A percentile compares a stretch with the other conserved stretches of the same genome.
These are phyloP conservation scores for Scomber japonicus DNA, from an alignment of 2,113 vertebrate species.

Conservation along the genomic window DNA sequence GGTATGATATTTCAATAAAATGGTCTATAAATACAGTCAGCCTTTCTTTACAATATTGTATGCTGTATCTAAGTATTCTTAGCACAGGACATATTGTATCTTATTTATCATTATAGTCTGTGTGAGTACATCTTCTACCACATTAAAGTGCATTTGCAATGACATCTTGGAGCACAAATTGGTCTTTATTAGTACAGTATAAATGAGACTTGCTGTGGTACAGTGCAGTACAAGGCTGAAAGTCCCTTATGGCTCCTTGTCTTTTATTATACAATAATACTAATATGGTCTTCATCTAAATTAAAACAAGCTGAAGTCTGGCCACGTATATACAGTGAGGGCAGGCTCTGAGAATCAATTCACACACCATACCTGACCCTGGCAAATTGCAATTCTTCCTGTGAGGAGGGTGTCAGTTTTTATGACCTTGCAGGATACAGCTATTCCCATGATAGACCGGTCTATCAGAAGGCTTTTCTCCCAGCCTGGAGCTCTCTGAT, in stretches of 20 bases:
- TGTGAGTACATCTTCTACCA: slow-evolving; percentile 10
- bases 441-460: slow-evolving; percentile 72
- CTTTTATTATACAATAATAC: slow-evolving; percentile 17
- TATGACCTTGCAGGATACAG: slow-evolving; percentile 71
- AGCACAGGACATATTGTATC: neutral
- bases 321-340: neutral
- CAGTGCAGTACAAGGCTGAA: slow-evolving; percentile 17
- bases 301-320: slow-evolving; percentile 33
- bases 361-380: slow-evolving; percentile 48
- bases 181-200: slow-evolving; percentile 9
- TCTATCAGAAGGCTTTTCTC: slow-evolving; percentile 67
- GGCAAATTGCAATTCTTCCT: slow-evolving; percentile 72
- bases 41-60: too few relatives aligned
- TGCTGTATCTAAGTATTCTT: neutral
- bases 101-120: slow-evolving; percentile 15
- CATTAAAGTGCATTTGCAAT: slow-evolving; percentile 7
- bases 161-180: neutral
- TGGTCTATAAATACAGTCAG: too few relatives aligned
- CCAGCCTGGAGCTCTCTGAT: slow-evolving; percentile 51
- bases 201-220: slow-evolving; percentile 28
- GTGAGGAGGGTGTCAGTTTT: slow-evolving; percentile 62
- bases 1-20: too few relatives aligned
- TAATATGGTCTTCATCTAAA: slow-evolving; percentile 32
- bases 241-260: neutral
- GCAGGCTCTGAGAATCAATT: slow-evolving; percentile 35